Conservation (phyloP, 2,888 invertebrate genomes). For the Stramonita haemastoma region DNA sequence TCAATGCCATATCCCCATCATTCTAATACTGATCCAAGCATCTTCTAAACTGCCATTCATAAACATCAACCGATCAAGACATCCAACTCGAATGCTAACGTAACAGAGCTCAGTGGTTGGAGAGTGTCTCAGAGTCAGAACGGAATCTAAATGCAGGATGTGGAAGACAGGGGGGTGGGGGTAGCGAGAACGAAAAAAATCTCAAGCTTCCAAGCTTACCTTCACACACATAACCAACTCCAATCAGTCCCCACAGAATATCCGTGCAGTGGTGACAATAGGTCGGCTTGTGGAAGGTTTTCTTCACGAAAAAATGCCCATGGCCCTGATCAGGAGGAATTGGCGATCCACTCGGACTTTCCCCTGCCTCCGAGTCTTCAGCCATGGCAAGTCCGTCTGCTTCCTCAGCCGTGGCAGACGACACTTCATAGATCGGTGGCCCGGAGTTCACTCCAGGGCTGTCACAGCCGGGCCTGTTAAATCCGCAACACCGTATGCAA, state of each 20-base stretch:
- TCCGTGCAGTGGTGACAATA: conserved; percentile 99
- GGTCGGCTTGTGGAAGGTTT: conserved; percentile 99
- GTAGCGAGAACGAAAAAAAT: conserved; percentile 9
- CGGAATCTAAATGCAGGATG: conserved; percentile 18
- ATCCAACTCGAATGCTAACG: background rate
- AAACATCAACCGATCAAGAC: background rate
- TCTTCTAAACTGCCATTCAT: background rate
- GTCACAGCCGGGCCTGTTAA: conserved; percentile 34
- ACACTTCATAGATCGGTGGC: conserved; percentile 40
- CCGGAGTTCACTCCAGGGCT: conserved; percentile 37
- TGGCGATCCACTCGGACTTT: conserved; percentile 59
- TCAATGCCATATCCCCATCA: background rate
- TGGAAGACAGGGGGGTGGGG: background rate
- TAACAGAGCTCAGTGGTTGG: background rate
- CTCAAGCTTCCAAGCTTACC: conserved; percentile 82
- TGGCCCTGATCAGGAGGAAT: conserved; percentile 64
- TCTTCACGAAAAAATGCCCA: conserved; percentile 99
- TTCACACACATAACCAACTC: conserved; percentile 99
- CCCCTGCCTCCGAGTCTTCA: conserved; percentile 56
- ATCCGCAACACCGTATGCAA: conserved; percentile 41
- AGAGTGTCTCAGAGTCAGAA: conserved; percentile 3
- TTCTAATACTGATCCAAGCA: background rate
- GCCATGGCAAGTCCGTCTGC: conserved; percentile 53
- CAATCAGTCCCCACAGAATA: conserved; percentile 99
- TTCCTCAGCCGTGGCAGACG: conserved; percentile 39